Evolutionary conservation across 2,113 vertebrate species (phyloP), one percentile per base, ranked within the genome.

Genomic region (Xenopus borealis): DNA sequence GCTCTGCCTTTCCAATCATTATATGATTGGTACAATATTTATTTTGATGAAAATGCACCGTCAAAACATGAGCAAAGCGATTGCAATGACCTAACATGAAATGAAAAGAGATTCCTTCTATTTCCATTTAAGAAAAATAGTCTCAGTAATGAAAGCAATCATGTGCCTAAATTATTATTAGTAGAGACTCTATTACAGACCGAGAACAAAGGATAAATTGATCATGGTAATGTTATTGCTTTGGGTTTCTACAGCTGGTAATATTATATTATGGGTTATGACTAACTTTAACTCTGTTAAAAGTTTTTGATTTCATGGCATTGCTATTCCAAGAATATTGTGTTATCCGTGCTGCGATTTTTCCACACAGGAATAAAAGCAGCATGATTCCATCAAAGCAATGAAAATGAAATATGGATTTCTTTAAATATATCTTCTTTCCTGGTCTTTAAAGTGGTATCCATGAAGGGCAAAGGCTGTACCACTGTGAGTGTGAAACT

Each of bases 21-120:
- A 57, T 46, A 70, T 76, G 66, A 72, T 57, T 78, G 80, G 62
- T 71, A 64, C 61, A 12, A 16, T 71, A 71, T 78, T 78, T 79
- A 65, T 69, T 78, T 78, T 61, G 78, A 79, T 81, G 78, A 33
- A 79, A 67, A 53, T 70, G 78, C 55, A 18, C 66, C 52, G 69
- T 14, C 52, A 71, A 78, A 66, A 0, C 55, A 6, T 19, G 27
- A 79, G 72, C 23, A 30, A 7, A 11, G 66, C 53, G 20, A 18
- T 66, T 62, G 12, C 52, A 33, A n/a, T 13, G 20, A 79, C 69
- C 72, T 0, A 3, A 73, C 65, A 71, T 76, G 55, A 80, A 66
- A 72, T 63, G 13, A n/a, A 58, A 62, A 78, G 0, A 1, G 40
- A 13, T 64, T 58, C 65, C 47, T 52, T 27, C 72, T 12, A 7